Conservation (phyloP, 1,140 invertebrate genomes). For the Zaprionus lachaisei region DNA sequence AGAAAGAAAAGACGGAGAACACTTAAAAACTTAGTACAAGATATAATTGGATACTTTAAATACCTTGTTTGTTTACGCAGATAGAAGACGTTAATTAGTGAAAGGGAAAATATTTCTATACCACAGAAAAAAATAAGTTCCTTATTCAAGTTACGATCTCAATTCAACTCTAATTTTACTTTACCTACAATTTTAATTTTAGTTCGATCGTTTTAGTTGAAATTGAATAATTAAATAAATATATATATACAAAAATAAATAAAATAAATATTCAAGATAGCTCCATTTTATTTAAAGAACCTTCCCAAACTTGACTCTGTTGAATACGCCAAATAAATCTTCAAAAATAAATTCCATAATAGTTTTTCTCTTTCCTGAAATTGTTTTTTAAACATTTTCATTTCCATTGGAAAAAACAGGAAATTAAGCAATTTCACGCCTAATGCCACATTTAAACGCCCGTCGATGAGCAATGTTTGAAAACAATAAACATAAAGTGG, state of each 20-base stretch:
- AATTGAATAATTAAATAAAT: too few species aligned
- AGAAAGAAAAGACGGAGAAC: not conserved
- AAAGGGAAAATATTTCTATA: not conserved
- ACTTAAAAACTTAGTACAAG: not conserved
- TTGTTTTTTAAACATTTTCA: not conserved
- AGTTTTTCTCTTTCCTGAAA: not conserved
- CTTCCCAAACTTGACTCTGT: too few species aligned
- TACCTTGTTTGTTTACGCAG: not conserved
- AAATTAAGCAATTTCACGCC: constrained; percentile 76
- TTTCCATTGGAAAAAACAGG: constrained; percentile 47
- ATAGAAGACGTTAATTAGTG: not conserved
- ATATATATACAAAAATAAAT: too few species aligned
- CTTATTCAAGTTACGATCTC: too few species aligned
- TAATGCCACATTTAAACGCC: constrained; percentile 55
- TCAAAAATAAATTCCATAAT: not conserved
- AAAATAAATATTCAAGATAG: too few species aligned
- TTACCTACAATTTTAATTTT: too few species aligned
- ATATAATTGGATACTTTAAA: not conserved
- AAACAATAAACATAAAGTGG: constrained; percentile 68
- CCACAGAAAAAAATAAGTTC: too few species aligned
- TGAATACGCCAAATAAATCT: not conserved
- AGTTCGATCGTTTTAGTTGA: too few species aligned
- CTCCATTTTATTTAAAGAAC: not conserved
- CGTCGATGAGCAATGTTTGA: constrained; percentile 36
- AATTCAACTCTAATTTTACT: too few species aligned